These are phyloP conservation scores for Caradrina clavipalpis DNA, from an alignment of 2,888 invertebrate species.

Conservation along the genomic window DNA sequence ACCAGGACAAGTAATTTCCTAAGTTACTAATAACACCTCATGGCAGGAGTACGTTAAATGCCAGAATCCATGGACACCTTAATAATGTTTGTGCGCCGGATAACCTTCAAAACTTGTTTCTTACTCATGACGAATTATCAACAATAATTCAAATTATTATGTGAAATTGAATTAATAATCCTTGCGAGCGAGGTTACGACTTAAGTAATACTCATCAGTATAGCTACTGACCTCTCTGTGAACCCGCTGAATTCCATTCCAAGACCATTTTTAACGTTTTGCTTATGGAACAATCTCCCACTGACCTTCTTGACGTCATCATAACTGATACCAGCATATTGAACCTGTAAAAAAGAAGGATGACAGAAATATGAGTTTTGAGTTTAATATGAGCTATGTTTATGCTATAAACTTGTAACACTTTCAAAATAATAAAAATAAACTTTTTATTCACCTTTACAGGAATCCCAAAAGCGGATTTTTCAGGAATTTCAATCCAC, in stretches of 20 bases:
- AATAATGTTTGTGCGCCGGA: too few species aligned
- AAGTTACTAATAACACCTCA: too few species aligned
- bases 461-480: constrained; percentile 57
- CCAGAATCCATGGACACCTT: too few species aligned
- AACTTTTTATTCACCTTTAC: constrained; percentile 72
- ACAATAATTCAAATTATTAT: too few species aligned
- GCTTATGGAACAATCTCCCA: constrained; percentile 51
- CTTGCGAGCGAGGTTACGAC: not conserved
- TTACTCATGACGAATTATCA: too few species aligned
- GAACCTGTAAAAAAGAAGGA: constrained; percentile 63
- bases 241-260: constrained; percentile 78
- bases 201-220: not conserved
- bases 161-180: too few species aligned
- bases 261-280: constrained; percentile 48
- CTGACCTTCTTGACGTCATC: constrained; percentile 66
- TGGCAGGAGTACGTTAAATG: too few species aligned
- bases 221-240: constrained; percentile 67
- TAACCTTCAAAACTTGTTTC: too few species aligned
- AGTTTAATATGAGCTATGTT: too few species aligned
- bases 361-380: too few species aligned
- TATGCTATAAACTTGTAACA: too few species aligned
- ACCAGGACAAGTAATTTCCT: too few species aligned
- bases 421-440: not conserved
- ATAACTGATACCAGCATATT: constrained; percentile 71
- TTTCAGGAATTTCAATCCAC: constrained; percentile 31